Base-by-base conservation (phyloP, 2,888 invertebrate genomes). In the Priocnemis perturbator region DNA sequence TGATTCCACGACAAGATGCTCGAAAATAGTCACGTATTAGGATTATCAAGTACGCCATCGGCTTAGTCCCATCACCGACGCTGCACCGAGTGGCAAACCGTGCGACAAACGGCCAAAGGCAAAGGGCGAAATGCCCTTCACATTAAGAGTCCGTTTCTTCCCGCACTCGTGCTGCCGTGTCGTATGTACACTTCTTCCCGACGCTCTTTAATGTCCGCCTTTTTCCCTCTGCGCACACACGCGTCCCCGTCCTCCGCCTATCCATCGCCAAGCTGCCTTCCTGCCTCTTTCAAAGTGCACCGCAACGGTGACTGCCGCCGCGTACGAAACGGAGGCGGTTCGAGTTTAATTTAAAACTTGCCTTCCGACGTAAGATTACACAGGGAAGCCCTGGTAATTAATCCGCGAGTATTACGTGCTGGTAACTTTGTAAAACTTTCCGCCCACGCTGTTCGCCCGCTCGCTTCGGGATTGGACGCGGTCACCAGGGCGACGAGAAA, bases 301-400 rank as follows among this genome's bases (percentile, higher is more conserved):
- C 17, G 47, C 57, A 2, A 19, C 47, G 47, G 26, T 47, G 47
- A 17, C 53, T 11, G 15, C 14, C 57, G 44, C 17, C 57, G 37
- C 21, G 37, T 30, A 57, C 20, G 26, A 17, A 23, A 21, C 23
- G 21, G 20, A 47, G 48, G 15, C 9, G 58, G 44, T 57, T 67
- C 61, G 64, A 74, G 74, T 78, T 78, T 71, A 78, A 78, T 78
- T 78, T 78, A 72, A 76, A 78, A 78, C 76, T 78, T 69, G 66
- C 56, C 72, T 68, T 56, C 70, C 59, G 63, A n/a, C 60, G 68
- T 69, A 71, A 76, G 74, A 74, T 71, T 68, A 69, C 66, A 60
- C 57, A 57, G 64, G 59, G 61, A 70, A 67, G 64, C 64, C 58
- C 53, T n/a, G 69, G 61, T 76, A 78, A 78, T 78, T 78, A 78